Base-by-base conservation (phyloP, 2,888 invertebrate genomes). In the Dryadula phaetusa region DNA sequence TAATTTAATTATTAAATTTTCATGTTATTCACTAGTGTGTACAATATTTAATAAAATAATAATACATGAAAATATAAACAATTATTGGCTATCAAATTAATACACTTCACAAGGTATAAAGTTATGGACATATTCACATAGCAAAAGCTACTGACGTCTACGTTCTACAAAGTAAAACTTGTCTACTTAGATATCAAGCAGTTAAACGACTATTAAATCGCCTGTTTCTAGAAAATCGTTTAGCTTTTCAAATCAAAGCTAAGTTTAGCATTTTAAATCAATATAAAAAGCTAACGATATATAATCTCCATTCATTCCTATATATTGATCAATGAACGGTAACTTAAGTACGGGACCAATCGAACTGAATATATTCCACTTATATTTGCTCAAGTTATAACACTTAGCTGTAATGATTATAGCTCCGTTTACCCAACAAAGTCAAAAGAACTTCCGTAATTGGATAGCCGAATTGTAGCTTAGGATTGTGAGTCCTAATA, bases 371-470 rank as follows among this genome's bases (percentile, higher is more conserved):
- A 40, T 67, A 69, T 71, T 68, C 65, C 64, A 53, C 58, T 64
- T 69, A 69, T 70, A 54, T 47, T 62, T 70, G 44, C 58, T 56
- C 61, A 62, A 67, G 71, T 37, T 64, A 68, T 71, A 70, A 71
- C 81, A 80, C 82, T 86, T 82, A 82, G 76, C 75, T 75, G 81
- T 84, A 86, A 88, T 84, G 85, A 87, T 86, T 85, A 88, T 84
- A 73, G 81, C 80, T 73, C 79, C 81, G 78, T 84, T 88, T 80
- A 77, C 74, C 79, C 80, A 82, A 84, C 82, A 82, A 84, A 84
- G 83, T 82, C 82, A 81, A 85, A 82, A 77, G 81, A 79, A 79
- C 79, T 81, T 73, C 73, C 80, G 80, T 89, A 86, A 89, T 88
- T 87, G 84, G 82, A 87, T 87, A 78, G 83, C 80, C 77, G 77